These are phyloP conservation scores for Tautogolabrus adspersus DNA, from an alignment of 2,113 vertebrate species.

Conservation along the genomic window DNA sequence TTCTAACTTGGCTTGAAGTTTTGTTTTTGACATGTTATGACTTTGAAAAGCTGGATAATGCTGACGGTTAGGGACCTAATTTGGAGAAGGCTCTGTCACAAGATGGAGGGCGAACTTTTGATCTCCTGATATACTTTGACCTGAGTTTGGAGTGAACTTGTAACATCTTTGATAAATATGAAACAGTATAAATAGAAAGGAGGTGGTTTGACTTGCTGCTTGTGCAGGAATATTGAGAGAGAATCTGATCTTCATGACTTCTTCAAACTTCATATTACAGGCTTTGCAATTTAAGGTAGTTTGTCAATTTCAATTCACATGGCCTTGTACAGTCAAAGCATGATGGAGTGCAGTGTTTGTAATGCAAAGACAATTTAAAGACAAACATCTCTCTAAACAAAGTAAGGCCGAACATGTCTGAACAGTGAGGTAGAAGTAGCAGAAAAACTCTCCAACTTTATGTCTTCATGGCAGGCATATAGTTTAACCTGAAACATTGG, in stretches of 20 bases:
- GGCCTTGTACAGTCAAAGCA: too few species aligned
- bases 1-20: slow-evolving; percentile 36
- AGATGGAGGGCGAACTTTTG: slow-evolving; percentile 50
- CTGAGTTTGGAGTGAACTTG: not conserved
- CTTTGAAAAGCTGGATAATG: slow-evolving; percentile 48
- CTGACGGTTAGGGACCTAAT: slow-evolving; percentile 64
- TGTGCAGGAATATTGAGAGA: not conserved
- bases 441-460: not conserved
- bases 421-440: not conserved
- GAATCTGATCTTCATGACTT: too few species aligned
- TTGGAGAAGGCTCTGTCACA: slow-evolving; percentile 64
- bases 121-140: slow-evolving; percentile 32
- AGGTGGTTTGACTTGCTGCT: slow-evolving; percentile 15
- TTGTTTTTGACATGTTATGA: slow-evolving; percentile 30
- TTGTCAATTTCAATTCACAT: too few species aligned
- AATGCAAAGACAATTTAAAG: too few species aligned
- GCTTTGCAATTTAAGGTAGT: too few species aligned
- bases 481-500: too few species aligned
- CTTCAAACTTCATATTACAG: too few species aligned
- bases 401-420: too few species aligned
- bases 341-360: too few species aligned
- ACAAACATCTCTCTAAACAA: too few species aligned
- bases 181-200: slow-evolving; percentile 13
- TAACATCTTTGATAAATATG: slow-evolving; percentile 44
- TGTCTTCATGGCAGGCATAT: not conserved